A percentile compares a stretch with the other conserved stretches of the same genome.
phyloP scores from a whole-genome alignment of 35 echinoderm and acorn worm genomes.

The Hemicentrotus pulcherrimus region DNA sequence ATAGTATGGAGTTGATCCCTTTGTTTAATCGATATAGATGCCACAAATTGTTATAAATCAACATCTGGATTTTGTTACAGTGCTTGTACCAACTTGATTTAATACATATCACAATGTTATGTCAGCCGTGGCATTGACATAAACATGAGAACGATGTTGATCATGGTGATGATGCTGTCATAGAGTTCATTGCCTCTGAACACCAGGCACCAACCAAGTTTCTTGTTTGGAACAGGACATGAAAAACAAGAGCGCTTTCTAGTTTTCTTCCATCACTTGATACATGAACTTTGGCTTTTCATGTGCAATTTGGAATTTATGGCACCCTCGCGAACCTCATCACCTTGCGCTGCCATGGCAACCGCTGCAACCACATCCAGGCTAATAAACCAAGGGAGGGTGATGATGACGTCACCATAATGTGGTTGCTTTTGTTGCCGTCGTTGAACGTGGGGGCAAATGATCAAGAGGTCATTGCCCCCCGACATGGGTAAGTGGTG shows the following conservation, averaged over 20 bases:
- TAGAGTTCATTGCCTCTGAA: background rate
- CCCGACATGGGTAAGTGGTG: background rate
- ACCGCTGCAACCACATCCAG: background rate
- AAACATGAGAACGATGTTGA: background rate
- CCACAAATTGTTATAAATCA: too few relatives aligned
- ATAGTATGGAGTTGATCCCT: too few relatives aligned
- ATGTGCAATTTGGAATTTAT: conserved; percentile 4
- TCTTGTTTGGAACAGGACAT: too few relatives aligned
- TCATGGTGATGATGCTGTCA: background rate
- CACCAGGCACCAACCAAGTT: too few relatives aligned
- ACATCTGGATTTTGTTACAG: too few relatives aligned
- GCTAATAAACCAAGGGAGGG: background rate
- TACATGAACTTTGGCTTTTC: background rate
- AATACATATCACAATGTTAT: too few relatives aligned
- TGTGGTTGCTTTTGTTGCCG: background rate
- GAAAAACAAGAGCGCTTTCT: too few relatives aligned
- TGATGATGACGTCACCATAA: background rate
- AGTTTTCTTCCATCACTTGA: background rate
- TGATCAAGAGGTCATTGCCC: background rate
- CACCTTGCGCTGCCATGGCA: background rate
- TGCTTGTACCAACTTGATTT: too few relatives aligned
- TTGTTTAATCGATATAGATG: too few relatives aligned
- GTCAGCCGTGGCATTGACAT: too few relatives aligned
- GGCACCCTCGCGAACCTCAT: background rate
- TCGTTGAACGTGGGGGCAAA: background rate